A percentile compares a stretch with the other conserved stretches of the same genome.
Evolutionary conservation across 2,888 invertebrate genomes (phyloP).

Genomic region (Craniophora ligustri): DNA sequence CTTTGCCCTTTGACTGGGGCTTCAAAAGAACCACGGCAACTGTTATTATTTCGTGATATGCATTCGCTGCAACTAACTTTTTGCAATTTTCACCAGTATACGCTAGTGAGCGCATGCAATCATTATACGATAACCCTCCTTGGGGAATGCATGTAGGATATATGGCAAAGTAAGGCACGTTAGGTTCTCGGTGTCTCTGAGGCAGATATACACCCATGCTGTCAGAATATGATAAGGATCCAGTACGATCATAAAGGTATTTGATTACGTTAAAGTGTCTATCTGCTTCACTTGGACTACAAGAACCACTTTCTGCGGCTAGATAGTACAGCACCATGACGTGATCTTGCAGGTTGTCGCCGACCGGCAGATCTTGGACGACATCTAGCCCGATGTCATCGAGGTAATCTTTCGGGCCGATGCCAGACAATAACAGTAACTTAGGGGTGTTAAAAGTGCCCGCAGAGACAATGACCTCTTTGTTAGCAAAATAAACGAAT

Average conservation of each 20-base stretch:
- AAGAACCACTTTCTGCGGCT: conserved; percentile 71
- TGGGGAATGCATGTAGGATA: conserved; percentile 72
- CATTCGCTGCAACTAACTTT: conserved; percentile 59
- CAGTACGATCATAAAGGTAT: conserved; percentile 46
- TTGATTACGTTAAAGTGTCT: conserved; percentile 66
- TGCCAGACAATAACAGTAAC: conserved; percentile 74
- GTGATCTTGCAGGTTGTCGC: conserved; percentile 78
- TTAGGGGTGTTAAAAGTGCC: conserved; percentile 80
- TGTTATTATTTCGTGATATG: conserved; percentile 66
- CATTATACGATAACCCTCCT: conserved; percentile 53
- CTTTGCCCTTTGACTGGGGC: conserved; percentile 74
- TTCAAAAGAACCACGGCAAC: conserved; percentile 74
- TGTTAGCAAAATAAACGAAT: conserved; percentile 62
- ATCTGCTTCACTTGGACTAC: conserved; percentile 49
- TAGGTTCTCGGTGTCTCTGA: conserved; percentile 48
- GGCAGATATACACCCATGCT: conserved; percentile 72
- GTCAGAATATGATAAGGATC: conserved; percentile 63
- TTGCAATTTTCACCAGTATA: conserved; percentile 65
- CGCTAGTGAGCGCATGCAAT: conserved; percentile 64
- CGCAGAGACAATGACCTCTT: conserved; percentile 75
- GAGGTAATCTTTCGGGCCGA: conserved; percentile 72
- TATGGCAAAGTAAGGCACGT: conserved; percentile 74
- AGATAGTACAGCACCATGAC: conserved; percentile 72
- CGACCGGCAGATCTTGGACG: conserved; percentile 72
- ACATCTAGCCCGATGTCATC: conserved; percentile 62